Conservation (phyloP, 2,888 invertebrate genomes). For the Nomada flava region DNA sequence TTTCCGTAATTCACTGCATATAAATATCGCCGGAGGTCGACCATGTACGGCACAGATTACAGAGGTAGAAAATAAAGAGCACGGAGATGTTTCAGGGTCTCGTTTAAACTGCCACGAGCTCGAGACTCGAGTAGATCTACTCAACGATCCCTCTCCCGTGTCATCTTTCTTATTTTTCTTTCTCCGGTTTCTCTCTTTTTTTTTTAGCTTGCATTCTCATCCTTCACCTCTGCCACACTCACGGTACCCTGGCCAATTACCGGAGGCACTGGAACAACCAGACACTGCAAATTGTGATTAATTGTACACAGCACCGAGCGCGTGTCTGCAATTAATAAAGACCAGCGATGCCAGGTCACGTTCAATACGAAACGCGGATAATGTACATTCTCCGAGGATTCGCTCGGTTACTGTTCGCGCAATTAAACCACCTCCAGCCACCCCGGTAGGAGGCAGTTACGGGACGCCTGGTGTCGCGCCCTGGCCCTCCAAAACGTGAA, state of each 20-base stretch:
- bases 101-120: slow-evolving; percentile 53
- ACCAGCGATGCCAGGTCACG: slow-evolving; percentile 48
- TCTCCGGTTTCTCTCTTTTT: background rate
- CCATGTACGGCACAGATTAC: slow-evolving; percentile 42
- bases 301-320: slow-evolving; percentile 38
- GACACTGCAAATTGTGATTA: slow-evolving; percentile 63
- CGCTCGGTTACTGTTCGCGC: background rate
- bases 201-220: background rate
- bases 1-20: slow-evolving; percentile 18
- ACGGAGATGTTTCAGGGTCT: slow-evolving; percentile 45
- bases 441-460: no score
- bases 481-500: background rate
- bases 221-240: slow-evolving; percentile 33
- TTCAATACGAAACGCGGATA: slow-evolving; percentile 15
- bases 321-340: slow-evolving; percentile 57
- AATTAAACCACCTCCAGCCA: background rate
- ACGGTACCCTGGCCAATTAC: slow-evolving; percentile 56
- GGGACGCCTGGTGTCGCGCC: background rate
- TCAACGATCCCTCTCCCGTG: slow-evolving; percentile 30
- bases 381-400: background rate
- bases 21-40: slow-evolving; percentile 26
- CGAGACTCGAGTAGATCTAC: slow-evolving; percentile 49
- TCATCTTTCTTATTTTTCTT: slow-evolving; percentile 36
- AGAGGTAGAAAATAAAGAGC: slow-evolving; percentile 39
- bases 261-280: slow-evolving; percentile 49